These are phyloP conservation scores for Bucorvus abyssinicus DNA, from an alignment of 2,797 vertebrate genomes.

Conservation along the genomic window DNA sequence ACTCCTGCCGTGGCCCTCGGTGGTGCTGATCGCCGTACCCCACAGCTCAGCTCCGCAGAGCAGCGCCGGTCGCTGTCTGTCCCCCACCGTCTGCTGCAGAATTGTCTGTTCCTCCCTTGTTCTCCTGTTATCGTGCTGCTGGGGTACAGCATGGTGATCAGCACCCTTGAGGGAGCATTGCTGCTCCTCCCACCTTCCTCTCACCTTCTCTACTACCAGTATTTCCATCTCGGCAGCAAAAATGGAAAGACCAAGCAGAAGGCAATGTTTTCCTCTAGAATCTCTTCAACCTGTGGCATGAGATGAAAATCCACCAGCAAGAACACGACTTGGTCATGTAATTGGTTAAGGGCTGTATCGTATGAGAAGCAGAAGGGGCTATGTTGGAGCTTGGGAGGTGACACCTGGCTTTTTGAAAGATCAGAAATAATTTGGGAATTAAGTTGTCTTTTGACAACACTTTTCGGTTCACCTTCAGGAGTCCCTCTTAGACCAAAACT, in stretches of 20 bases:
- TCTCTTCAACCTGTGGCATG: not conserved
- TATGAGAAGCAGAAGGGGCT: too few relatives aligned
- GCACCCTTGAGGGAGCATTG: not conserved
- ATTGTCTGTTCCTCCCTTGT: not conserved
- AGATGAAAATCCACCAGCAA: not conserved
- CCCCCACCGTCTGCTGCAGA: not conserved
- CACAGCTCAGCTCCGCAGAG: not conserved
- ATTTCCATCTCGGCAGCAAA: not conserved
- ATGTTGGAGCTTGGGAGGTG: not conserved
- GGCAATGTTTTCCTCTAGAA: not conserved
- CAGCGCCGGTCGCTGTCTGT: not conserved
- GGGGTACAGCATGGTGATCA: not conserved
- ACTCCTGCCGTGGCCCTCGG: accelerated
- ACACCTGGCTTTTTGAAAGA: not conserved
- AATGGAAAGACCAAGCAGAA: not conserved
- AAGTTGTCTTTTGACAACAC: not conserved
- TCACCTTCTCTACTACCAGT: not conserved
- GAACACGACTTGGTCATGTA: accelerated
- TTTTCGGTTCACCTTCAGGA: not conserved
- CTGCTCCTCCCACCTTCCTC: not conserved
- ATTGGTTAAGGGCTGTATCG: not conserved
- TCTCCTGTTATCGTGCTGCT: not conserved
- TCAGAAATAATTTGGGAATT: not conserved
- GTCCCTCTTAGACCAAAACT: not conserved
- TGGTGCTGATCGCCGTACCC: accelerated